These are phyloP conservation scores for Neoseiulus cucumeris DNA, from an alignment of 1,140 invertebrate species.

Conservation along the genomic window DNA sequence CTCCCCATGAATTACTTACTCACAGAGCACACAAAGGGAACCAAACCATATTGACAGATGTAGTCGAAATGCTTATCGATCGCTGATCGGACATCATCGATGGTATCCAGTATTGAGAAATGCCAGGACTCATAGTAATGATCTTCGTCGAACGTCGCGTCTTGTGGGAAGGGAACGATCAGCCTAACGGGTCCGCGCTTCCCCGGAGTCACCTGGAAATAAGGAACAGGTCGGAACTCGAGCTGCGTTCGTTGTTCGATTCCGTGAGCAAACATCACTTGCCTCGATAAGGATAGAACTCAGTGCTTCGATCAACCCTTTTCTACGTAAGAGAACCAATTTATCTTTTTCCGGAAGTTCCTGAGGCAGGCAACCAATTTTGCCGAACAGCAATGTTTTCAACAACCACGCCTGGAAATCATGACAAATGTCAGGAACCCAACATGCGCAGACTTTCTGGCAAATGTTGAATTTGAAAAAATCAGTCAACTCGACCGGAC, in stretches of 20 bases:
- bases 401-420: not conserved
- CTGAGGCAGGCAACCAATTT: too few species aligned
- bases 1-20: not conserved
- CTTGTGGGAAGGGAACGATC: not conserved
- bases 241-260: too few species aligned
- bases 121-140: not conserved
- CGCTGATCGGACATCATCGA: not conserved
- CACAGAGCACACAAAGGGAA: conserved; percentile 1
- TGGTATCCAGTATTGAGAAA: not conserved
- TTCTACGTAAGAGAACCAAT: too few species aligned
- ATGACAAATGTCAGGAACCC: too few species aligned
- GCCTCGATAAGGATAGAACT: too few species aligned
- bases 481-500: too few species aligned
- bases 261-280: too few species aligned
- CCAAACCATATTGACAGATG: not conserved
- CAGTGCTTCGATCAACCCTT: too few species aligned
- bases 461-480: too few species aligned
- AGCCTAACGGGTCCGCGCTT: not conserved
- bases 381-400: not conserved
- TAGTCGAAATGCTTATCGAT: not conserved
- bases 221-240: too few species aligned
- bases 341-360: too few species aligned
- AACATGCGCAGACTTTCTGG: too few species aligned
- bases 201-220: not conserved
- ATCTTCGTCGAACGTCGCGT: not conserved